A percentile compares a stretch with the other conserved stretches of the same genome.
These are phyloP conservation scores for Chrysemys picta DNA, from an alignment of 2,113 vertebrate genomes.

Conservation along the genomic window DNA sequence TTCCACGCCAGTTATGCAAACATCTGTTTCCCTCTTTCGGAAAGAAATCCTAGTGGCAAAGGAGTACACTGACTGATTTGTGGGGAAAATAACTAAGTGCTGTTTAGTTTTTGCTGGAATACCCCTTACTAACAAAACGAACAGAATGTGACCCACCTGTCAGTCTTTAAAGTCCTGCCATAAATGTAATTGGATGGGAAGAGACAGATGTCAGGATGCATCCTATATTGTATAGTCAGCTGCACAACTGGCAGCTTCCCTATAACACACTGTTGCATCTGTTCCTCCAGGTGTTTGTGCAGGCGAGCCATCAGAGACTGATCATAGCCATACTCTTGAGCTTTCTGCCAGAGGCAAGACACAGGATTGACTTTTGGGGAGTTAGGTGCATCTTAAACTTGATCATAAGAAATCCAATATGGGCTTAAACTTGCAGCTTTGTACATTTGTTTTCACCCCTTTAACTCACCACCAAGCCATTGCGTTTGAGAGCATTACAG, in stretches of 20 bases:
- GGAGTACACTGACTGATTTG: fast-evolving
- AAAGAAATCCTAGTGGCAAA: neutral
- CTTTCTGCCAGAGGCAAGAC: slow-evolving; percentile 75
- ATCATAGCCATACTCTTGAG: slow-evolving; percentile 83
- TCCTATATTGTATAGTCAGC: slow-evolving; percentile 86
- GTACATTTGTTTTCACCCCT: neutral
- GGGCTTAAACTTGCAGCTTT: neutral
- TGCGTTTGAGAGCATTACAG: neutral
- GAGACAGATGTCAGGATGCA: slow-evolving; percentile 90
- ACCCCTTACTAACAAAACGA: neutral
- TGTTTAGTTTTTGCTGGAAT: neutral
- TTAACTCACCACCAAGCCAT: neutral
- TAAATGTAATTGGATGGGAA: slow-evolving; percentile 89
- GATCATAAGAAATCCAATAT: fast-evolving
- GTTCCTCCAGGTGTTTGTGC: slow-evolving; percentile 73
- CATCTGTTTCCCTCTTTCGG: neutral
- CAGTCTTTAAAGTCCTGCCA: slow-evolving; percentile 77
- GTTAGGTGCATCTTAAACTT: neutral
- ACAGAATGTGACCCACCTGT: slow-evolving; percentile 67
- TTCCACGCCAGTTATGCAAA: neutral
- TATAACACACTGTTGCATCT: slow-evolving; percentile 28
- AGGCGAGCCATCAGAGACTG: slow-evolving; percentile 88
- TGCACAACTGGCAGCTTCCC: slow-evolving; percentile 72
- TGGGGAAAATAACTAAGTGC: neutral
- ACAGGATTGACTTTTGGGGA: neutral